Evolutionary conservation across 2,797 vertebrate species (phyloP).

Genomic region (Odontamblyopus rebecca): DNA sequence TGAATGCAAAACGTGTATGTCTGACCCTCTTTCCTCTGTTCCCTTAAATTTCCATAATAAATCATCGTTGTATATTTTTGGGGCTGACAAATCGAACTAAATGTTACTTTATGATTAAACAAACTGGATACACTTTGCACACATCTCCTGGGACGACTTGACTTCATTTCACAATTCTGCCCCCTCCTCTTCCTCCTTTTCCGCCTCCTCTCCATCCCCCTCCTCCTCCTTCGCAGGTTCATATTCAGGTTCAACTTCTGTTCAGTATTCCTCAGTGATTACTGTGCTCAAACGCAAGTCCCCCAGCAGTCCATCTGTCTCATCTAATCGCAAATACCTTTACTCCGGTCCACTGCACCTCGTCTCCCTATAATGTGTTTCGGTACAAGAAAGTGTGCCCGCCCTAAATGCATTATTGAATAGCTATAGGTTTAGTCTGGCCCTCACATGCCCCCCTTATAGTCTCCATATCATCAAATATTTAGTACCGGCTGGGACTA

Average conservation of each 20-base stretch:
- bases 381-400: constrained; percentile 40
- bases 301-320: constrained; percentile 44
- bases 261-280: constrained; percentile 52
- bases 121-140: not conserved
- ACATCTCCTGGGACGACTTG: constrained; percentile 18
- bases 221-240: not conserved
- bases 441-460: constrained; percentile 32
- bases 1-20: not conserved
- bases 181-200: constrained; percentile 21
- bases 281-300: constrained; percentile 23
- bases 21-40: not conserved
- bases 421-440: constrained; percentile 63
- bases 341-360: constrained; percentile 44
- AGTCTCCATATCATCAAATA: constrained; percentile 66
- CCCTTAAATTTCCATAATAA: not conserved
- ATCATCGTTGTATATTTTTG: not conserved
- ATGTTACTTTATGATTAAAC: constrained; percentile 1
- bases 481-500: constrained; percentile 61
- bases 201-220: constrained; percentile 16
- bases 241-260: constrained; percentile 48
- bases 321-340: constrained; percentile 63
- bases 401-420: constrained; percentile 61
- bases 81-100: constrained; percentile 1
- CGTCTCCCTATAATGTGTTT: constrained; percentile 46
- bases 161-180: constrained; percentile 41